Percentiles rank a stretch among this genome's conserved stretches.
Conservation (phyloP, 2,113 vertebrate species). For the Mobula hypostoma region DNA sequence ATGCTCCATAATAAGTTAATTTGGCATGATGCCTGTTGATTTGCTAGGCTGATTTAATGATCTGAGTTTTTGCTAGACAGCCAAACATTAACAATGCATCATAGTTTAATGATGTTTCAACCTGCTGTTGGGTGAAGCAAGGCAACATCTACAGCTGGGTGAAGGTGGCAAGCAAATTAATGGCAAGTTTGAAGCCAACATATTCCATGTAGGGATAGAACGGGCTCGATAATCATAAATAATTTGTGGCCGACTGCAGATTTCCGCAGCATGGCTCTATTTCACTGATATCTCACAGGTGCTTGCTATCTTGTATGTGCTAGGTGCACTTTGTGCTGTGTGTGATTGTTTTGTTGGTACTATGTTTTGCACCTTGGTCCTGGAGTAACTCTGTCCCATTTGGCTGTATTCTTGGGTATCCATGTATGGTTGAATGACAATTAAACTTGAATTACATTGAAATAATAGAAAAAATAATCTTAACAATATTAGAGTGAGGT, state of each 20-base stretch:
- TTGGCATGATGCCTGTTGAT: neutral
- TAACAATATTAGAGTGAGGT: conserved; percentile 2
- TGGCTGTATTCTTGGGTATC: too few species aligned
- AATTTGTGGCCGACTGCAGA: too few species aligned
- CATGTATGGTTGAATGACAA: too few species aligned
- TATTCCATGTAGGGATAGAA: neutral
- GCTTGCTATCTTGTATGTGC: too few species aligned
- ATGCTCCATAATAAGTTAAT: neutral
- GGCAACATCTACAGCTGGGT: neutral
- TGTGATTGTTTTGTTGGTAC: too few species aligned
- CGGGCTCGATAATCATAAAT: neutral
- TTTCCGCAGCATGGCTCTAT: too few species aligned
- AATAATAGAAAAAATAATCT: conserved; percentile 10
- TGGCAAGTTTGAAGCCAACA: neutral
- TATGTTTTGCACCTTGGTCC: too few species aligned
- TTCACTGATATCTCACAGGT: too few species aligned
- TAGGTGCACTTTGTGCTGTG: too few species aligned
- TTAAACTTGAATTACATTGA: too few species aligned
- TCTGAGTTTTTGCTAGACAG: neutral
- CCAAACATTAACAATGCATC: neutral
- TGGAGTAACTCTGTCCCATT: too few species aligned
- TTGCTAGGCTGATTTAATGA: neutral
- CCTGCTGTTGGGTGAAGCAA: neutral
- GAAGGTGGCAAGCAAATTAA: neutral
- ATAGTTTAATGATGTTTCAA: neutral